Conservation (phyloP, 2,888 invertebrate species). For the Mamestra brassicae region DNA sequence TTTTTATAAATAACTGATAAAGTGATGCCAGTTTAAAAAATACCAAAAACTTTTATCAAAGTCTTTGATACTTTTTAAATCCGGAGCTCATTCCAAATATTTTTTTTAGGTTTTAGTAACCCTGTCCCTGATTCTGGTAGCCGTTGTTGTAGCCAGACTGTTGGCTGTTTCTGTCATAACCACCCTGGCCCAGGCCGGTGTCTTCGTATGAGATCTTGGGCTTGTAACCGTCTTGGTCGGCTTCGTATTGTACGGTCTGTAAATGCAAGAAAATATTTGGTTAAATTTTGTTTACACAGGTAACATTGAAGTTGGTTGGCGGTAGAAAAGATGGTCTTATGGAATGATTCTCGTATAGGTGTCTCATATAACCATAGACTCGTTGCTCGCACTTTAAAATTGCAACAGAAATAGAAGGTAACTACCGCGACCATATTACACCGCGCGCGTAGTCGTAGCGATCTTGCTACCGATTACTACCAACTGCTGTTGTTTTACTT, state of each 20-base stretch:
- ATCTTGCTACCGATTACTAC: no score
- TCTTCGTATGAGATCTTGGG: slow-evolving; percentile 93
- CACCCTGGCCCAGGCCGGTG: slow-evolving; percentile 79
- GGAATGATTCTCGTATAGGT: no score
- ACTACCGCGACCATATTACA: no score
- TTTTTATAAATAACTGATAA: neutral
- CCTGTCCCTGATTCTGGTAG: slow-evolving; percentile 65
- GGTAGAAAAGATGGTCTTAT: no score
- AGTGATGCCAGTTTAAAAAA: slow-evolving; percentile 21
- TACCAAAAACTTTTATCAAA: slow-evolving; percentile 24
- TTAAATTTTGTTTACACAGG: neutral
- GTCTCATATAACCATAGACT: no score
- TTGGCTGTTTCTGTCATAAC: slow-evolving; percentile 70
- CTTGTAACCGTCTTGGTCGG: slow-evolving; percentile 92
- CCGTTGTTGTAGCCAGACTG: slow-evolving; percentile 66
- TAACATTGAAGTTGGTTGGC: neutral
- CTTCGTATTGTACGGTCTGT: slow-evolving; percentile 93
- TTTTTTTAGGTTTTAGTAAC: slow-evolving; percentile 62
- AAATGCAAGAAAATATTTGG: slow-evolving; percentile 40
- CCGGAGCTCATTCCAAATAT: slow-evolving; percentile 20
- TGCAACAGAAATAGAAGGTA: no score
- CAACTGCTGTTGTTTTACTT: no score
- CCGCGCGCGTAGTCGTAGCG: no score
- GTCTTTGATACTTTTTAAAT: slow-evolving; percentile 25
- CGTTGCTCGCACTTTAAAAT: no score